phyloP scores from a whole-genome alignment of 1,140 invertebrate species.

The Ceratoteleas bidentatus region DNA sequence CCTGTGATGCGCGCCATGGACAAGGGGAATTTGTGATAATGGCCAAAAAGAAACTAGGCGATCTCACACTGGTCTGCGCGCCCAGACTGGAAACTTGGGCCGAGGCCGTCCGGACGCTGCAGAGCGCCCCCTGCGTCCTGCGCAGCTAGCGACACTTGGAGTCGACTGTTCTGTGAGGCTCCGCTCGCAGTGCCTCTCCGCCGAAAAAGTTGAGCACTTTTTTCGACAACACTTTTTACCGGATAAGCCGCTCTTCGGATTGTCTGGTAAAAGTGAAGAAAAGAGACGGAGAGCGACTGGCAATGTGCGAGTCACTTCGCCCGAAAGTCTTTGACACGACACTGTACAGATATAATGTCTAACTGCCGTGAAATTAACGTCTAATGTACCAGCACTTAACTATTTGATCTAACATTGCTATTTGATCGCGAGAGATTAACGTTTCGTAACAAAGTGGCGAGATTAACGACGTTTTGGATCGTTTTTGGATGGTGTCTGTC shows the following conservation, averaged over 20 bases:
- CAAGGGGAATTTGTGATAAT: conserved; percentile 90
- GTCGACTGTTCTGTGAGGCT: too few relatives aligned
- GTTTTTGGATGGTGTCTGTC: too few relatives aligned
- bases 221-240: too few relatives aligned
- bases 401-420: conserved; percentile 6
- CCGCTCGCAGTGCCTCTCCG: too few relatives aligned
- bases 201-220: too few relatives aligned
- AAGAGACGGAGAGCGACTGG: too few relatives aligned
- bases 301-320: neutral
- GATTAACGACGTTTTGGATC: too few relatives aligned
- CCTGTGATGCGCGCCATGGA: conserved; percentile 87
- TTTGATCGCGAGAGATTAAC: neutral
- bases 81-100: conserved; percentile 87
- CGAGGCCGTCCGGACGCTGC: conserved; percentile 82
- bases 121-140: conserved; percentile 86
- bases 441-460: neutral
- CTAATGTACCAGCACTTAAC: conserved; percentile 4
- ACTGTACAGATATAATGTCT: conserved; percentile 9
- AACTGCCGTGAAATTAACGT: conserved; percentile 1
- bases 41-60: conserved; percentile 87
- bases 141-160: conserved; percentile 75
- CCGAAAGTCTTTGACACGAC: neutral
- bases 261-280: too few relatives aligned
- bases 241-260: too few relatives aligned
- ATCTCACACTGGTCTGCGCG: conserved; percentile 87